phyloP scores from a whole-genome alignment of 1,140 invertebrate genomes.

The Ditylenchus dipsaci region DNA sequence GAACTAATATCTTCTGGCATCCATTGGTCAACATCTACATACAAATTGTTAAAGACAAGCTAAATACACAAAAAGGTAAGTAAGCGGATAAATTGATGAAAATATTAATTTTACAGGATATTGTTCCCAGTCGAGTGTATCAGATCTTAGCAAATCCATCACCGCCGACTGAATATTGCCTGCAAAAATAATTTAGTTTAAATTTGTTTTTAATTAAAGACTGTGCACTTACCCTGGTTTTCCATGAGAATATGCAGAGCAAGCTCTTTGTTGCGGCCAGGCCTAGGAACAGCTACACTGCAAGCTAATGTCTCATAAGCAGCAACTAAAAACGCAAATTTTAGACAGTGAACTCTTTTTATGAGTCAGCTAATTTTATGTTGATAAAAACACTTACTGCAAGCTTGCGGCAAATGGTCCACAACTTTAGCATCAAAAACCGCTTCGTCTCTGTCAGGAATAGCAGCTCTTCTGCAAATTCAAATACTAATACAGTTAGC shows the following conservation, averaged over 20 bases:
- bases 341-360: too few relatives aligned
- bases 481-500: too few relatives aligned
- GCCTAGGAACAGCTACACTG: constrained; percentile 63
- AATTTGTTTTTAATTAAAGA: not conserved
- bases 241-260: constrained; percentile 77
- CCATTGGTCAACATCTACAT: constrained; percentile 42
- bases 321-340: constrained; percentile 51
- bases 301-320: constrained; percentile 74
- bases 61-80: too few relatives aligned
- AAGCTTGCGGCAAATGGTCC: constrained; percentile 43
- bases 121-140: constrained; percentile 70
- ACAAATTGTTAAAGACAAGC: constrained; percentile 69
- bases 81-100: too few relatives aligned
- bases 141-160: constrained; percentile 53
- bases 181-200: not conserved
- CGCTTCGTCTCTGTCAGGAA: constrained; percentile 52
- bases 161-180: constrained; percentile 55
- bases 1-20: constrained; percentile 53
- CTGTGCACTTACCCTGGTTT: constrained; percentile 42
- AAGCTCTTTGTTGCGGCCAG: constrained; percentile 86
- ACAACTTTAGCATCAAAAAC: constrained; percentile 52
- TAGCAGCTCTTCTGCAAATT: constrained; percentile 30
- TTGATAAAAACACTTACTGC: constrained; percentile 40
- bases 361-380: too few relatives aligned
- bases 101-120: constrained; percentile 60